Evolutionary conservation across 2,888 invertebrate species (phyloP), one percentile per base, ranked within the genome.

Genomic region (Tachina lurida): DNA sequence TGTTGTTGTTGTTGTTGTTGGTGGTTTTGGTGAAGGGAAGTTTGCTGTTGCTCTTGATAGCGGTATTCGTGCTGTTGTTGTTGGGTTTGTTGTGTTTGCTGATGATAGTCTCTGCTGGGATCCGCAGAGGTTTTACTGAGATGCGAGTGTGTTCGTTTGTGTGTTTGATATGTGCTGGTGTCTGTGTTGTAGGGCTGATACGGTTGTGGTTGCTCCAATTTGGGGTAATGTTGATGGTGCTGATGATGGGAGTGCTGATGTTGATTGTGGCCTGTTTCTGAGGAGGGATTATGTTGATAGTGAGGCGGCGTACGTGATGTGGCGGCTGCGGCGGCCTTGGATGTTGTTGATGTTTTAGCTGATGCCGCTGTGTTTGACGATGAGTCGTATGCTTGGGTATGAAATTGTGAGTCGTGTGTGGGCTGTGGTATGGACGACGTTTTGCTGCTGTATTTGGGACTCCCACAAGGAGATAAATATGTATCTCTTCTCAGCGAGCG

Each of bases 1-100:
- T 74, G 88, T 70, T 84, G 87, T 75, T 88, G 67, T 88, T 17
- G 9, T 49, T 74, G 84, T 9, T 84, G 82, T 54, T 78, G 73
- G 68, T 88, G 70, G 88, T 89, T n/a, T n/a, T n/a, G 78, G 79
- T 90, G 90, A 87, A 89, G 87, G 88, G 90, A 88, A 71, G 89
- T 88, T 22, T 81, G 80, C 43, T 65, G 60, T 15, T 22, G 84
- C 5, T 83, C 80, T 52, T 76, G 75, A 70, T 82, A 76, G 12
- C 70, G 67, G 17, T 77, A 75, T 22, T 88, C 88, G 79, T 87
- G 87, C 54, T 87, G 88, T 65, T 79, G 87, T 84, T 19, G 54
- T 22, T 60, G 39, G n/a, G 70, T 88, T 70, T 84, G 87, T 75
- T 88, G 70, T 88, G 49, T 31, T 76, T 76, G 86, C 19, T 84